Evolutionary conservation across 2,888 invertebrate genomes (phyloP), one percentile per base, ranked within the genome.

Genomic region (Hemicrepidius hirtus): DNA sequence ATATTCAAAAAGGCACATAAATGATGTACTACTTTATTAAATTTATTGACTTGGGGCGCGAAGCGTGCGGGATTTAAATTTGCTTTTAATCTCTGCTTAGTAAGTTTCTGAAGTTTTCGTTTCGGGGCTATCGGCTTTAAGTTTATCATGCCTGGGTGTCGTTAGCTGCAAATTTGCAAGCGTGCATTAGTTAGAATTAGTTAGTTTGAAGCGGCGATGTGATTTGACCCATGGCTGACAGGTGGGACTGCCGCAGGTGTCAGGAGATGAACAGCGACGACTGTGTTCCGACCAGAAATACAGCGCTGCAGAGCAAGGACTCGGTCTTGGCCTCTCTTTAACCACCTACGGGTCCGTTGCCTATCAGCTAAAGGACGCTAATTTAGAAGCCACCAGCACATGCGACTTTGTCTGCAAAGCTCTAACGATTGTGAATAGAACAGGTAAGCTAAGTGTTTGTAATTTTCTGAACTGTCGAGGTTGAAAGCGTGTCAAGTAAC

Each of bases 311-410:
- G 88, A 89, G 40, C 83, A 84, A 21, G 85, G 85, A 66, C 80
- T 80, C 74, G 85, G 78, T 77, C 66, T 87, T 80, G 87, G 87
- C 10, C 84, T 88, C 7, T 87, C 88, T 0, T 83, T 88, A 3
- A 91, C 92, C 3, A 92, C 93, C 0, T 94, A 94, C 82, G 94
- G 94, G 59, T 93, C 93, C 1, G 91, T 94, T 78, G 93, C 92
- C 41, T 94, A 93, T 82, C 94, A 94, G 85, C 88, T 94, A 67
- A 93, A 94, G 80, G 94, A 94, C 79, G 94, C 94, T 67, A 93
- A 93, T 79, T 90, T 93, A 87, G 94, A 94, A 81, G 93, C 94
- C 0, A 91, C 90, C 1, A 91, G 92, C 7, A 92, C 92, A 0
- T 91, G 92, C 78, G 94, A 94, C 84, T 94, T 94, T 80, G 90